phyloP scores from a whole-genome alignment of 2,113 vertebrate genomes.

The Microtus ochrogaster region DNA sequence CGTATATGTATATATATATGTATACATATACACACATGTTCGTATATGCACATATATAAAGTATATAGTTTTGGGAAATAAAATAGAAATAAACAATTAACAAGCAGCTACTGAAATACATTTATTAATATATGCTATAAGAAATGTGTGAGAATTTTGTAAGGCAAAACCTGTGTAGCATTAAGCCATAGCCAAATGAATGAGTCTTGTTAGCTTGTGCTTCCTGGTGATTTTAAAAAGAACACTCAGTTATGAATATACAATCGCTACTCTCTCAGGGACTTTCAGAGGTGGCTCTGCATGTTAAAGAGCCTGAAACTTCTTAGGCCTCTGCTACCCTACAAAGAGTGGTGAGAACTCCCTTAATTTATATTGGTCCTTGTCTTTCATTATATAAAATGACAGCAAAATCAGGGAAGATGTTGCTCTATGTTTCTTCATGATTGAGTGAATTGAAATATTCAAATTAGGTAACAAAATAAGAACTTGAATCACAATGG shows the following conservation, averaged over 20 bases:
- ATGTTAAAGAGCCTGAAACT: neutral
- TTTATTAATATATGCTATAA: neutral
- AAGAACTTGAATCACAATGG: neutral
- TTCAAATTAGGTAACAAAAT: neutral
- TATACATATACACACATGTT: too few species aligned
- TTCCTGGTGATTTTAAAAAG: neutral
- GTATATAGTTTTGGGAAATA: neutral
- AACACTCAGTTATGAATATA: neutral
- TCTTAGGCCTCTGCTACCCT: neutral
- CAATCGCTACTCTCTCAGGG: neutral
- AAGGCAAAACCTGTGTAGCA: neutral
- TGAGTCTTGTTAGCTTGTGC: neutral
- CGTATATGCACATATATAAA: too few species aligned
- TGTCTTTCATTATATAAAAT: neutral
- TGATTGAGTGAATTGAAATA: neutral
- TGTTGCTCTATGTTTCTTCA: neutral
- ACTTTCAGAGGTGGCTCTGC: neutral
- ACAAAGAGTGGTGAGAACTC: neutral
- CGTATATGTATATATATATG: too few species aligned
- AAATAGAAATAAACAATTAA: neutral
- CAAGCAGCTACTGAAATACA: neutral
- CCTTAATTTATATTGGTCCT: neutral
- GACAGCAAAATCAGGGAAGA: neutral
- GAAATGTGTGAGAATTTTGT: neutral
- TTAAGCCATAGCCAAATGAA: neutral